These are phyloP conservation scores for Campoletis sonorensis DNA, from an alignment of 1,140 invertebrate species.

Conservation along the genomic window DNA sequence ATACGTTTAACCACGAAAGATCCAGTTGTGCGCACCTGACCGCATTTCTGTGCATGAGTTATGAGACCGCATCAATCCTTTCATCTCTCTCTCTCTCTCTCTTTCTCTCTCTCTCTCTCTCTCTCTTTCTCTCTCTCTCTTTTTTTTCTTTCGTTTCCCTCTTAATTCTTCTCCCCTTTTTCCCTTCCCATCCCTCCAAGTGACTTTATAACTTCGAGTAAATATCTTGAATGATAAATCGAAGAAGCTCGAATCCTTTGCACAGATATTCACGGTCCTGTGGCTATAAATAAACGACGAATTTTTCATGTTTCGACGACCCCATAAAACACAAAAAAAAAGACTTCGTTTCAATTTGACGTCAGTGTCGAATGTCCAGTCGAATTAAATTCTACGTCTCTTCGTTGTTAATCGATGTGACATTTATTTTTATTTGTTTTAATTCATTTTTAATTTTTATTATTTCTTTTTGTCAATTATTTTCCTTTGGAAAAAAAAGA, in stretches of 20 bases:
- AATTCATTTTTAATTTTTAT: no score
- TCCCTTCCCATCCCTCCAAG: background rate
- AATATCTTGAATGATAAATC: background rate
- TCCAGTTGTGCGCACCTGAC: slow-evolving; percentile 72
- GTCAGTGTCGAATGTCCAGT: background rate
- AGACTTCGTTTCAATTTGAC: background rate
- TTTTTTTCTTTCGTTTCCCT: slow-evolving; percentile 32
- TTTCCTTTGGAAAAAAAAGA: no score
- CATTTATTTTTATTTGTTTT: no score
- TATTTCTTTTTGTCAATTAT: no score
- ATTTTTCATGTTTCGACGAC: slow-evolving; percentile 6
- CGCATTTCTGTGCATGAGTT: slow-evolving; percentile 68
- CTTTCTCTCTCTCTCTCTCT: no score
- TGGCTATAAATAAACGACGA: background rate
- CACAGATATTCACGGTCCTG: background rate
- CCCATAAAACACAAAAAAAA: background rate
- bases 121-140: no score
- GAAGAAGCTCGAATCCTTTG: background rate
- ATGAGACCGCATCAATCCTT: slow-evolving; percentile 64
- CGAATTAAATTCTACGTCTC: background rate
- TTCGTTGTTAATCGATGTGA: no score
- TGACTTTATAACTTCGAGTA: background rate
- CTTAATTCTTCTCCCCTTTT: slow-evolving; percentile 35
- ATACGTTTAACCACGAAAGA: slow-evolving; percentile 52
- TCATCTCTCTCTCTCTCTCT: slow-evolving; percentile 43